Evolutionary conservation across 2,113 vertebrate genomes (phyloP).

Genomic region (Misgurnus anguillicaudatus): DNA sequence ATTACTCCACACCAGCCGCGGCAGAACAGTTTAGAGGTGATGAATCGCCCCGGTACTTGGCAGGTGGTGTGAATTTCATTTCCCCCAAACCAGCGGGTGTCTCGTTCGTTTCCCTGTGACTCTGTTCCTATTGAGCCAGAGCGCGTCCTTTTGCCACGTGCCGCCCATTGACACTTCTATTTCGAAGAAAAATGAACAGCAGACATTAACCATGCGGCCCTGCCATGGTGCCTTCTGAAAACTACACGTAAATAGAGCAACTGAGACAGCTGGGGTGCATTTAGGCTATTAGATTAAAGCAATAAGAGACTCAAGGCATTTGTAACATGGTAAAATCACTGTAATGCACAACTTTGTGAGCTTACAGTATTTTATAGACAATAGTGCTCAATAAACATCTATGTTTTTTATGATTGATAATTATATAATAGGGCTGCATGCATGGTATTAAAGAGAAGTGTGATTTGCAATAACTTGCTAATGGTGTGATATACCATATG

Average conservation of each 20-base stretch:
- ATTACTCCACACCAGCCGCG: slow-evolving; percentile 27
- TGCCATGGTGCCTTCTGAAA: slow-evolving; percentile 32
- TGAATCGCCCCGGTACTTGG: slow-evolving; percentile 21
- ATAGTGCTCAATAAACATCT: no score
- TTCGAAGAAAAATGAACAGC: slow-evolving; percentile 45
- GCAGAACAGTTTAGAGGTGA: slow-evolving; percentile 43
- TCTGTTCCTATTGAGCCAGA: slow-evolving; percentile 31
- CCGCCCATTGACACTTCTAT: slow-evolving; percentile 38
- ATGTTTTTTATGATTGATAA: no score
- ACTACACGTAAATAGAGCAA: slow-evolving; percentile 23
- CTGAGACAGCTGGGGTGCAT: background rate
- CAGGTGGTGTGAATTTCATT: slow-evolving; percentile 43
- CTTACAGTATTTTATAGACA: background rate
- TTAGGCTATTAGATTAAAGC: background rate
- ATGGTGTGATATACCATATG: no score
- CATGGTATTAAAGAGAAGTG: no score
- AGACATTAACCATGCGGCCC: slow-evolving; percentile 22
- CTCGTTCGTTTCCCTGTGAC: slow-evolving; percentile 20
- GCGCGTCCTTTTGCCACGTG: slow-evolving; percentile 26
- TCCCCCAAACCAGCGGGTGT: slow-evolving; percentile 31
- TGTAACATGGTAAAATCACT: background rate
- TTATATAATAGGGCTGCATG: no score
- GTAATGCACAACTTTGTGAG: background rate
- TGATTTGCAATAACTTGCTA: no score
- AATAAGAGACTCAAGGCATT: slow-evolving; percentile 8